Base-by-base conservation (phyloP, 1,140 invertebrate genomes). In the Tigriopus japonicus region DNA sequence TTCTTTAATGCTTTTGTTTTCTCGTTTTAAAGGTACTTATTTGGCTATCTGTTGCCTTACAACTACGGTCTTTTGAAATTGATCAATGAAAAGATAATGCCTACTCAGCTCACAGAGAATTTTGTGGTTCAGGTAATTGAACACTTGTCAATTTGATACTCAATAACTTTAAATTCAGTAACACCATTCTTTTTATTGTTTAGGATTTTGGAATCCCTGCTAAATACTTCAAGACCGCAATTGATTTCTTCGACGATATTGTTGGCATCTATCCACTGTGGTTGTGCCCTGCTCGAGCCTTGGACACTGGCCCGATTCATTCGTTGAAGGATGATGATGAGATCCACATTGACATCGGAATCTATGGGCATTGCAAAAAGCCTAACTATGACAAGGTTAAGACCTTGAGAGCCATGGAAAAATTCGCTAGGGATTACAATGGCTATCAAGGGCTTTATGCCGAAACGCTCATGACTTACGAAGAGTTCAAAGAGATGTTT, bases 41-140 rank as follows among this genome's bases (percentile, higher is more conserved):
- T 86, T 61, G 86, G 85, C 1, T 87, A 85, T 85, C 71, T 84
- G 68, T 80, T 86, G 69, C 86, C 86, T 1, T 84, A 84, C 1
- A 88, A 88, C 70, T 79, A 89, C 9, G 84, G 85, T 0, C 72
- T 89, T 6, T 71, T 89, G 51, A 89, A 89, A 68, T 70, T 87
- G 42, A 88, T 85, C 1, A 85, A 87, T 70, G 81, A 82, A 0
- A 72, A 80, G 59, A 78, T 81, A 0, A 77, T 85, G 0, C 81
- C 79, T 63, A 77, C 79, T 64, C 71, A 88, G 53, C 88, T 88
- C 68, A 82, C 87, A 66, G 77, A 80, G 59, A 77, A 81, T 60
- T 85, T 88, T 78, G 65, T 86, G 83, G 67, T 85, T 84, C 1
- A 66, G 28, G 28, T 35, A 9, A 9, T 3, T 5, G 9, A 9